Percentiles rank a stretch among this genome's conserved stretches.
Evolutionary conservation across 1,140 invertebrate species (phyloP).

Genomic region (Tetramorium parvispinum): DNA sequence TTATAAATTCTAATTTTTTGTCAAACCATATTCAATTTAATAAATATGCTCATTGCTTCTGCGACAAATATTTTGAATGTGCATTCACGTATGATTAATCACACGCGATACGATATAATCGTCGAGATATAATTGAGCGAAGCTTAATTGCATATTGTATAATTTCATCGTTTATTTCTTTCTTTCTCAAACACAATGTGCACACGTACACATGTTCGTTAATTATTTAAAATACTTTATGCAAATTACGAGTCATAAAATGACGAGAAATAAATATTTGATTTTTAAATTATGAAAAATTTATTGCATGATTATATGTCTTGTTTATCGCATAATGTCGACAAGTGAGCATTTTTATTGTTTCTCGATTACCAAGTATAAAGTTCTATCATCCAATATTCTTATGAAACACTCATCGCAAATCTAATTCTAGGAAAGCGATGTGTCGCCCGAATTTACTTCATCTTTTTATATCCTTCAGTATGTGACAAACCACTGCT

Average conservation of each 20-base stretch:
- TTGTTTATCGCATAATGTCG: not conserved
- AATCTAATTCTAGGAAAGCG: slow-evolving; percentile 30
- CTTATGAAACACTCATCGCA: not conserved
- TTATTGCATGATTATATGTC: not conserved
- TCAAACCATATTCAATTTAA: not conserved
- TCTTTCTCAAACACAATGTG: not conserved
- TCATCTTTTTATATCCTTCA: slow-evolving; percentile 22
- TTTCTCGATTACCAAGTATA: not conserved
- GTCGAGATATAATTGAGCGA: slow-evolving; percentile 11
- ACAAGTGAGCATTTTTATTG: not conserved
- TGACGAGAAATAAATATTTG: not conserved
- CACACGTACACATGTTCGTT: not conserved
- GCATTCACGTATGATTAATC: not conserved
- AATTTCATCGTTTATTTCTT: not conserved
- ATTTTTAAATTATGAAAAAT: not conserved
- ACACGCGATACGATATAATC: not conserved
- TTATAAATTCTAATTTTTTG: not conserved
- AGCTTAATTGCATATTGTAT: slow-evolving; percentile 16
- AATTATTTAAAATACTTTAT: slow-evolving; percentile 24
- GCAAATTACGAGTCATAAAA: not conserved
- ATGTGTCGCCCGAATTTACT: not conserved
- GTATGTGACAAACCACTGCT: slow-evolving; percentile 10
- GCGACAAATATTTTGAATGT: not conserved
- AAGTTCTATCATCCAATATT: slow-evolving; percentile 6
- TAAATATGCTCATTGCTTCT: not conserved